Percentiles rank a stretch among this genome's conserved stretches.
These are phyloP conservation scores for Poecilia velifera DNA, from an alignment of 2,797 vertebrate species.

Conservation along the genomic window DNA sequence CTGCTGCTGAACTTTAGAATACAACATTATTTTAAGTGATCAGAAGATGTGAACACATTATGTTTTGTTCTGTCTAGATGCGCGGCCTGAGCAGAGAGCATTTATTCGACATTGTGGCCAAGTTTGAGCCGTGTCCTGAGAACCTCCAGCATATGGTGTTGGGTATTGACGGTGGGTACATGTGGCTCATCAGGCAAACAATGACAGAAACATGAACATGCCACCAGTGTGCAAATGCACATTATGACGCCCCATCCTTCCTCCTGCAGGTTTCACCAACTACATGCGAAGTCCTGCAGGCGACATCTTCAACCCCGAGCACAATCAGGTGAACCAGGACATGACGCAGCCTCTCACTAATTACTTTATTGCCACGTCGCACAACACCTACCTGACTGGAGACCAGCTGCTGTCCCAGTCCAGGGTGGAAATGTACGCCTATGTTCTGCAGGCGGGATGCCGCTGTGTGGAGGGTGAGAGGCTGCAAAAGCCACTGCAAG, in stretches of 20 bases:
- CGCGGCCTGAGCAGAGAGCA: slow-evolving; percentile 85
- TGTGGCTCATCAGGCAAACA: background rate
- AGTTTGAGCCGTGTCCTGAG: slow-evolving; percentile 92
- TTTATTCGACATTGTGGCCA: slow-evolving; percentile 87
- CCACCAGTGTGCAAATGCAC: slow-evolving; percentile 2
- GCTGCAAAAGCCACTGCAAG: slow-evolving; percentile 2
- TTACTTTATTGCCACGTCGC: slow-evolving; percentile 95
- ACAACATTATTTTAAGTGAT: background rate
- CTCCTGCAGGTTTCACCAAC: slow-evolving; percentile 90
- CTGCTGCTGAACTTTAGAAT: background rate
- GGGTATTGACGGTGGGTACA: slow-evolving; percentile 91
- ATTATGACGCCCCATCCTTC: slow-evolving; percentile 2
- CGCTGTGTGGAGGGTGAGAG: slow-evolving; percentile 93
- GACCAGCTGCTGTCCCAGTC: slow-evolving; percentile 98
- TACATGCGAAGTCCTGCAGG: slow-evolving; percentile 93
- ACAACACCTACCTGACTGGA: slow-evolving; percentile 95
- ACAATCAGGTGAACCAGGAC: slow-evolving; percentile 91
- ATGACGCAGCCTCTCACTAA: slow-evolving; percentile 91
- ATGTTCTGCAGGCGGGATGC: slow-evolving; percentile 94
- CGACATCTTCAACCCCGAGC: slow-evolving; percentile 94
- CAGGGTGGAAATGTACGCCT: slow-evolving; percentile 94
- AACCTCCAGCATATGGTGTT: slow-evolving; percentile 87
- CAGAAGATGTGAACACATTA: background rate
- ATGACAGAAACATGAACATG: background rate
- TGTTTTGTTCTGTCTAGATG: slow-evolving; percentile 81